Base-by-base conservation (phyloP, 2,113 vertebrate genomes). In the Pollachius pollachius region DNA sequence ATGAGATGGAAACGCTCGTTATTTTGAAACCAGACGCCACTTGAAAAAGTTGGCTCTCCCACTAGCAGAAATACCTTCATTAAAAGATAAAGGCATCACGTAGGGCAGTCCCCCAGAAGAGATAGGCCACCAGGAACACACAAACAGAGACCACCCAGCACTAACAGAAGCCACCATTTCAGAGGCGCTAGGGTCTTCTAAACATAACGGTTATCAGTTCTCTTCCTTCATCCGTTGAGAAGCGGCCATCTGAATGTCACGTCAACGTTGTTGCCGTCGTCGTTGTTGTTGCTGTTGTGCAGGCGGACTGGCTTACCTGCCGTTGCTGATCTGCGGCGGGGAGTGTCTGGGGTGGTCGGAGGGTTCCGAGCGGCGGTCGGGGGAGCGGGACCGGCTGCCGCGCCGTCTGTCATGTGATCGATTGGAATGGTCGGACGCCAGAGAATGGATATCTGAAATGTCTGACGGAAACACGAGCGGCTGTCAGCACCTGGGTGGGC, bases 361-460 rank as follows among this genome's bases (percentile, higher is more conserved):
- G 80, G 95, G 96, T 83, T 98, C 97, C 25, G 97, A 98, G 77
- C 93, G 93, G 78, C 95, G 94, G 90, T 98, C 97, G 74, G 96
- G 96, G 85, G 97, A 99, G 69, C 94, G 94, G 30, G 97, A 97
- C 69, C 94, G 94, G 90, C 94, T 96, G 90, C 95, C 95, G 73
- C 94, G 94, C 74, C 93, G 93, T 84, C 95, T 92, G 88, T 99
- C 96, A 75, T 98, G 96, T 23, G 96, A 98, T 89, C 94, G 95
- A 87, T 94, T 97, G 78, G 97, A 99, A 93, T 98, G 97, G 90
- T 99, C 96, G 70, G 97, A 99, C 83, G 94, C 95, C 92, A 99
- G 88, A 72, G 97, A 99, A 91, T 99, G 97, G 89, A 99, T 97
- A 92, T 99, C 97, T 93, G 97, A 99, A 94, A 99, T 97, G 91